Evolutionary conservation across 2,888 invertebrate species (phyloP), one percentile per base, ranked within the genome.

Genomic region (Rapana venosa): DNA sequence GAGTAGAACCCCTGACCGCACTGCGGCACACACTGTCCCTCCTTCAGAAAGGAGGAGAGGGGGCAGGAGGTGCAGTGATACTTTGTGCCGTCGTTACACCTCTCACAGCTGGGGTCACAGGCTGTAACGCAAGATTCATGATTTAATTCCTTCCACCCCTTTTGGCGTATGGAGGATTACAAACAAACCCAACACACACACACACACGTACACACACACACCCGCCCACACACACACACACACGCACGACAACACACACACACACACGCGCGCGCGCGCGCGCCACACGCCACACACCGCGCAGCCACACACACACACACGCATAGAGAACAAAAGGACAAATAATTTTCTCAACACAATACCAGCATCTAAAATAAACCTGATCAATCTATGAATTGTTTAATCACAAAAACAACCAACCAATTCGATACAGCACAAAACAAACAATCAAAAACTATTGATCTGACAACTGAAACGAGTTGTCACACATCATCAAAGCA

Each of bases 91-190:
- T 94, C 17, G 90, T 91, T 5, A 89, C 83, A 91, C 94, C 94
- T 81, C 81, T 91, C 88, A 92, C 94, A 94, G 92, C 93, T 91
- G 89, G 86, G 90, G 90, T 91, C 94, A 95, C 70, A 92, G 88
- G n/a, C 94, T 94, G 92, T 94, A 94, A 91, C 77, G 32, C 77
- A 35, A n/a, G n/a, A n/a, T n/a, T n/a, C n/a, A n/a, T n/a, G n/a
- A n/a, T n/a, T n/a, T n/a, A n/a, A n/a, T n/a, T n/a, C n/a, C n/a
- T n/a, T n/a, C n/a, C n/a, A n/a, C n/a, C 77, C n/a, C 32, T 8
- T 70, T 20, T 70, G 26, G n/a, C n/a, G n/a, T n/a, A n/a, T n/a
- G n/a, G n/a, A n/a, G n/a, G n/a, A n/a, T n/a, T n/a, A n/a, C 79
- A 81, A 5, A 26, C 35, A 81, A 0, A 81, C 36, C 5, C 13